These are phyloP conservation scores for Eucera pruinosa DNA, from an alignment of 2,888 invertebrate genomes.

Conservation along the genomic window DNA sequence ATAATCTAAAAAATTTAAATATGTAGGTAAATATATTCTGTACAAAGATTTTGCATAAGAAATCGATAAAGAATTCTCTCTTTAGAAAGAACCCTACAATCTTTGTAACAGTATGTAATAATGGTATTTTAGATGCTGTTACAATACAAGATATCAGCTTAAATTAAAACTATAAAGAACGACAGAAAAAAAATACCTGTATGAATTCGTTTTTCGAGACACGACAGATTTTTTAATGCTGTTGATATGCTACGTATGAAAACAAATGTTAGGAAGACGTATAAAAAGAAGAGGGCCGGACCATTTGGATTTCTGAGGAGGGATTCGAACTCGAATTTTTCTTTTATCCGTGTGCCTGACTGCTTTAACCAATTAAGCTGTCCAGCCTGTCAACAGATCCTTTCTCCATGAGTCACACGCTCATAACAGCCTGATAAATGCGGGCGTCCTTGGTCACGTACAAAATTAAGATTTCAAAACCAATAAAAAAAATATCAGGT, in stretches of 20 bases:
- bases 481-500: neutral
- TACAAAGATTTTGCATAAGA: too few species aligned
- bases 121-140: too few species aligned
- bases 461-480: neutral
- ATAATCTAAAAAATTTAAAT: too few species aligned
- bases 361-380: constrained; percentile 34
- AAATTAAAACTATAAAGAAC: neutral
- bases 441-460: constrained; percentile 25
- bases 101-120: too few species aligned
- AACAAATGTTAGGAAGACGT: neutral
- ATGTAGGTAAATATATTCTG: too few species aligned
- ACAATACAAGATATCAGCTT: too few species aligned
- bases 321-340: constrained; percentile 28
- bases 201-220: neutral
- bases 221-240: neutral
- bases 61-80: too few species aligned
- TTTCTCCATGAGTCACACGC: constrained; percentile 16
- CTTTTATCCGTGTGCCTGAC: constrained; percentile 29
- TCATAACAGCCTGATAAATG: constrained; percentile 24
- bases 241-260: constrained; percentile 7
- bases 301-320: constrained; percentile 25
- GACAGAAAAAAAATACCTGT: too few species aligned
- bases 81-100: too few species aligned
- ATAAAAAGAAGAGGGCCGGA: neutral
- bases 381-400: constrained; percentile 32